Evolutionary conservation across 1,140 invertebrate genomes (phyloP).

Genomic region (Dendroctonus valens): DNA sequence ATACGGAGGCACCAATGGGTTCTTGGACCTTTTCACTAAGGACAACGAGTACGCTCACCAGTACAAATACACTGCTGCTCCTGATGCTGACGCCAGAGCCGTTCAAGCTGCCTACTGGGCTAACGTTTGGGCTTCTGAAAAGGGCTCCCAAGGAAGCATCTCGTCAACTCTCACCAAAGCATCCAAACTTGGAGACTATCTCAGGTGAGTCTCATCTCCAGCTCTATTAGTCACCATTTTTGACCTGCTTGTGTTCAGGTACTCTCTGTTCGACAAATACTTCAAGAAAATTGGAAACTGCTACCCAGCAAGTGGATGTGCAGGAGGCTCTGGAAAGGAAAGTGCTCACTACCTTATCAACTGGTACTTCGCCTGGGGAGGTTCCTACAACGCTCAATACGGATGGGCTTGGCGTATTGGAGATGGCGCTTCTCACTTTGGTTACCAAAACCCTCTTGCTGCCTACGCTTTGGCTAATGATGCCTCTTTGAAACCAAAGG

Average conservation of each 20-base stretch:
- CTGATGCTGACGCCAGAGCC: conserved; percentile 35
- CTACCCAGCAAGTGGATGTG: conserved; percentile 18
- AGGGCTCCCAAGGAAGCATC: conserved; percentile 11
- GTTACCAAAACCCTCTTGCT: conserved; percentile 36
- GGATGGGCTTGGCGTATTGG: conserved; percentile 37
- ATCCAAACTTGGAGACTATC: conserved; percentile 30
- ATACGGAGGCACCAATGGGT: conserved; percentile 35
- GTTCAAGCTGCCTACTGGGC: conserved; percentile 37
- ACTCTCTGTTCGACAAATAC: conserved; percentile 37
- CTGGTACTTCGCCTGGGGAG: conserved; percentile 37
- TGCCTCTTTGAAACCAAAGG: conserved; percentile 29
- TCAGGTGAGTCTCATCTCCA: conserved; percentile 7
- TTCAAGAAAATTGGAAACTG: conserved; percentile 38
- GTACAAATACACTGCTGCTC: conserved; percentile 36
- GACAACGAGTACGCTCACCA: conserved; percentile 32
- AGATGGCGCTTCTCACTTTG: conserved; percentile 36
- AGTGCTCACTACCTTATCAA: conserved; percentile 36
- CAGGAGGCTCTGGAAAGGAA: conserved; percentile 33
- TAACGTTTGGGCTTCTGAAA: conserved; percentile 29
- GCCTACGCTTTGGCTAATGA: conserved; percentile 33
- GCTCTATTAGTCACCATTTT: neutral
- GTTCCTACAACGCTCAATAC: conserved; percentile 32
- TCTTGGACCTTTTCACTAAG: conserved; percentile 34
- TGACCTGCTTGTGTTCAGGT: conserved; percentile 4
- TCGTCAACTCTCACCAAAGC: conserved; percentile 18